Evolutionary conservation across 1,140 invertebrate species (phyloP).

Genomic region (Pseudomyrmex cubaensis): DNA sequence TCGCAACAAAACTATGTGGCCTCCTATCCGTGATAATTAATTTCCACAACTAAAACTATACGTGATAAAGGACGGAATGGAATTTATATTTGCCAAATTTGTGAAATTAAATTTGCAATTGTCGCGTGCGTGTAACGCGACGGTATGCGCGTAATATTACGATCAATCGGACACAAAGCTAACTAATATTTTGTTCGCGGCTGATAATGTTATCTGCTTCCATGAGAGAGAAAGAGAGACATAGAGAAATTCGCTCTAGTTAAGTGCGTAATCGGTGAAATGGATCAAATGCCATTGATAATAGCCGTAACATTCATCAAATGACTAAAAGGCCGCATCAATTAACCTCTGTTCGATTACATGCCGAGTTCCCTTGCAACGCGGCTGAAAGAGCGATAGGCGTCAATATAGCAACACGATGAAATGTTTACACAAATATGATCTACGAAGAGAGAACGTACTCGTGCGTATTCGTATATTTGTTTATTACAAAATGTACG

Average conservation of each 20-base stretch:
- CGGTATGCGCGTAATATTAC: background rate
- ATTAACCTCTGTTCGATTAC: constrained; percentile 59
- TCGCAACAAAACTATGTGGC: background rate
- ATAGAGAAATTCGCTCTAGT: constrained; percentile 55
- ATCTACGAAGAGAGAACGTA: background rate
- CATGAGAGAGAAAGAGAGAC: background rate
- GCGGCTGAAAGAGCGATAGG: constrained; percentile 35
- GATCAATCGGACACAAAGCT: background rate
- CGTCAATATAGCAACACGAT: constrained; percentile 19
- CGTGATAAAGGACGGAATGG: too few relatives aligned
- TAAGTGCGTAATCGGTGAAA: constrained; percentile 55
- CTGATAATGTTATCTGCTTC: constrained; percentile 46
- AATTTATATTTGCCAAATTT: background rate
- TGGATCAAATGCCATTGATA: constrained; percentile 62
- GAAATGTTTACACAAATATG: background rate
- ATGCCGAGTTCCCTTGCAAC: constrained; percentile 41
- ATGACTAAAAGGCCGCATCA: constrained; percentile 51
- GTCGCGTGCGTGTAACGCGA: background rate
- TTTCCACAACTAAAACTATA: too few relatives aligned
- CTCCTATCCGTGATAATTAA: too few relatives aligned
- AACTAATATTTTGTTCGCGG: constrained; percentile 44
- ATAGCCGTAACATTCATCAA: constrained; percentile 62
- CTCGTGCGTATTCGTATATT: background rate
- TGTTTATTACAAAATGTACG: too few relatives aligned
- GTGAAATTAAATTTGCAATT: constrained; percentile 18